Evolutionary conservation across 2,113 vertebrate species (phyloP).

Genomic region (Polyodon spathula): DNA sequence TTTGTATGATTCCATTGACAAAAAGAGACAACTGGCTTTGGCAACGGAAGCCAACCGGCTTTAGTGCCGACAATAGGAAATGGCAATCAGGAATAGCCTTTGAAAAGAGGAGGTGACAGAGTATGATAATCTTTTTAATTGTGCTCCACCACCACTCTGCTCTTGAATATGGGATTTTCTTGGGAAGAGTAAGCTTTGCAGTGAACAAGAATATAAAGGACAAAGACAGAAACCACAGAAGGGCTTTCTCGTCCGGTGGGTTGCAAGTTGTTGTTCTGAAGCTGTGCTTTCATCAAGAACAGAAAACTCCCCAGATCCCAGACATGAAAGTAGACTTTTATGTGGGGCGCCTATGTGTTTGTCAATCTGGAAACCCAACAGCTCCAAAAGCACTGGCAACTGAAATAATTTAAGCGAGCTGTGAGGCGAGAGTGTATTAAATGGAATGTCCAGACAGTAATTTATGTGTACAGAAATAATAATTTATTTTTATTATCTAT

Average conservation of each 20-base stretch:
- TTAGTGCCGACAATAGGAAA: neutral
- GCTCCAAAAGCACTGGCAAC: no score
- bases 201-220: neutral
- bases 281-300: neutral
- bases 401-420: neutral
- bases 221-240: neutral
- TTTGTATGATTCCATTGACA: no score
- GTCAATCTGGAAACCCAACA: neutral
- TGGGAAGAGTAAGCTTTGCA: neutral
- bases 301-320: neutral
- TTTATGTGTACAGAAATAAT: no score
- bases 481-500: no score
- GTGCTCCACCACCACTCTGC: neutral
- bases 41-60: neutral
- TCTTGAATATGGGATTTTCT: neutral
- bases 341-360: neutral
- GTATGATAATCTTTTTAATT: slow-evolving; percentile 16
- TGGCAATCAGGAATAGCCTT: neutral
- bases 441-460: no score
- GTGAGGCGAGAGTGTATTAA: no score
- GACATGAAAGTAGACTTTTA: neutral
- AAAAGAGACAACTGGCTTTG: neutral
- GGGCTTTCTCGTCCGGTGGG: neutral
- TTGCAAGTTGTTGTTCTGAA: neutral
- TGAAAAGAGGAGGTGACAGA: neutral